Base-by-base conservation (phyloP, 2,797 vertebrate genomes). In the Catostomus latipinnis region DNA sequence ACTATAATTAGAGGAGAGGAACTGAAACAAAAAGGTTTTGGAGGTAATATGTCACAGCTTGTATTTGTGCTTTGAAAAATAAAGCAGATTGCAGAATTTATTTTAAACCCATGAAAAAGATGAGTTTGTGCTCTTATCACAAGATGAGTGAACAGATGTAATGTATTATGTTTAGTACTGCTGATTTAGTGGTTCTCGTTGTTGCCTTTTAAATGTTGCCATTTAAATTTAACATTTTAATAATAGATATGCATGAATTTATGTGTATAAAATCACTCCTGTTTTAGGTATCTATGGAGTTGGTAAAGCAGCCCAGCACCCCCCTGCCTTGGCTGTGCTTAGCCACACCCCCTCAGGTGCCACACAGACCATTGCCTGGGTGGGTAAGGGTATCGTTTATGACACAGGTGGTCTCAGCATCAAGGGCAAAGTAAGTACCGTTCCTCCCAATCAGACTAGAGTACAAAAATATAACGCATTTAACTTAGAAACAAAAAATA, bases 331-430 rank as follows among this genome's bases (percentile, higher is more conserved):
- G 72, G 98, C 96, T 0, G 89, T 99, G 70, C 90, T 99, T 85
- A 99, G 98, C 88, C 96, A 99, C 89, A 97, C 91, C 65, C 98
- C 98, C 0, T 95, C 95, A 0, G 96, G 96, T 74, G 97, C 98
- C 18, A 99, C 98, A 0, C 98, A 99, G 88, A 98, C 96, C 86
- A 99, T 99, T 11, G 97, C 97, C 0, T 99, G 98, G 98, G 97
- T 99, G 73, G 98, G 98, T 80, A 99, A 99, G 86, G 98, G 98
- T 62, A 97, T 99, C 8, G 98, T 99, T 78, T 99, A 99, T 0
- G 98, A 99, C 90, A 99, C 98, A 0, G 98, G 98, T 71, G 98
- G 98, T 84, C 97, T 99, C 86, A 99, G 98, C 94, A 99, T 99
- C 91, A 99, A 99, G 90, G 97, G 98, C 66, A 99, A 99, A 95